phyloP scores from a whole-genome alignment of 2,113 vertebrate species.

The Ploceus nigricollis region DNA sequence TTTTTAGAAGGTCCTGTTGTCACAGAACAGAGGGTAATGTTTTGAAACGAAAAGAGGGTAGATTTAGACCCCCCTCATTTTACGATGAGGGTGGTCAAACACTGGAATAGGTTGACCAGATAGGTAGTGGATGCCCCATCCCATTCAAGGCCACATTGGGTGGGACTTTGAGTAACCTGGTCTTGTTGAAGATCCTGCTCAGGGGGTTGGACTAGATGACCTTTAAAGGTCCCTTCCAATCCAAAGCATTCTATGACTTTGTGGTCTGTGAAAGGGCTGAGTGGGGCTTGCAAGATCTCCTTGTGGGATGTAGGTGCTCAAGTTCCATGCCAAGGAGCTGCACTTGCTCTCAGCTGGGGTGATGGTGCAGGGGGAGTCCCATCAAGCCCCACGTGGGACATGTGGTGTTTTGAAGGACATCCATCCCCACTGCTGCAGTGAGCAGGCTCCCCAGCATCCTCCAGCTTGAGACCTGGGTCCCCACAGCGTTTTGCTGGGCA shows the following conservation, averaged over 20 bases:
- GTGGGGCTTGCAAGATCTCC: not conserved
- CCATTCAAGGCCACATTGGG: not conserved
- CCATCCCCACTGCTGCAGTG: accelerated
- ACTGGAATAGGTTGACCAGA: not conserved
- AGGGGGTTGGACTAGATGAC: not conserved
- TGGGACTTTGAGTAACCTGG: not conserved
- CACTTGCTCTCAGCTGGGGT: not conserved
- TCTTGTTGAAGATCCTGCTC: not conserved
- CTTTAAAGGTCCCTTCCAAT: not conserved
- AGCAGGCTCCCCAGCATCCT: not conserved
- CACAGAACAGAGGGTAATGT: not conserved
- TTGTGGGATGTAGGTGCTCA: not conserved
- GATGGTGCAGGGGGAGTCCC: not conserved
- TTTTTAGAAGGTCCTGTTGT: not conserved
- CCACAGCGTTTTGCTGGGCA: accelerated
- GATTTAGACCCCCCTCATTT: not conserved
- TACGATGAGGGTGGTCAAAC: accelerated
- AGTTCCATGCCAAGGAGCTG: not conserved
- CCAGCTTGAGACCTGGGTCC: not conserved
- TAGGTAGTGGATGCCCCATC: not conserved
- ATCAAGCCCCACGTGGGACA: not conserved
- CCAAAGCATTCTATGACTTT: not conserved
- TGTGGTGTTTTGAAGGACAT: accelerated
- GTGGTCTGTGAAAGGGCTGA: not conserved
- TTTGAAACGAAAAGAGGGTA: not conserved